Conservation (phyloP, 2,113 vertebrate species). For the Channa argus region DNA sequence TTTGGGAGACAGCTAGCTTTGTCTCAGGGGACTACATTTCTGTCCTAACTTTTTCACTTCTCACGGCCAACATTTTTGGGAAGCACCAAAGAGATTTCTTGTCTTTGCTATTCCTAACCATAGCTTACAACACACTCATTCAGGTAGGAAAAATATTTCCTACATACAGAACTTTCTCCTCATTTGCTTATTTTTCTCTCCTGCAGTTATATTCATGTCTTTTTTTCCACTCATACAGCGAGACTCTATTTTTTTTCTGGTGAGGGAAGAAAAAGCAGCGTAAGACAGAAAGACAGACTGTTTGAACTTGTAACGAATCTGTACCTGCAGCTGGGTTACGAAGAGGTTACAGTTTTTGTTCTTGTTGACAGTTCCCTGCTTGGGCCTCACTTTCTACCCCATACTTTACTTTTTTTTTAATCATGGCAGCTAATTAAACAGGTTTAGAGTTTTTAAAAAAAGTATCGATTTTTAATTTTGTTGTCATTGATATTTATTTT, state of each 20-base stretch:
- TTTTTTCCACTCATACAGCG: background rate
- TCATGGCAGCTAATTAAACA: too few relatives aligned
- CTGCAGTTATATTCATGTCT: slow-evolving; percentile 22
- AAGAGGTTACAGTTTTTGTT: background rate
- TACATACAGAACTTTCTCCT: too few relatives aligned
- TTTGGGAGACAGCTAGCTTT: slow-evolving; percentile 19
- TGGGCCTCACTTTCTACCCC: too few relatives aligned
- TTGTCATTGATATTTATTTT: too few relatives aligned
- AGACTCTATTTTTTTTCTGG: slow-evolving; percentile 4
- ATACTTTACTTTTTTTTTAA: too few relatives aligned
- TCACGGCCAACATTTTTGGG: slow-evolving; percentile 7
- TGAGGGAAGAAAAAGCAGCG: slow-evolving; percentile 5
- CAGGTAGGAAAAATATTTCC: background rate
- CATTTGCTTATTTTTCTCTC: slow-evolving; percentile 5
- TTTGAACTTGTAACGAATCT: background rate
- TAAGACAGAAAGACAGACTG: background rate
- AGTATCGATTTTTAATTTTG: too few relatives aligned
- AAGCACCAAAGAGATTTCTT: background rate
- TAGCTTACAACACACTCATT: background rate
- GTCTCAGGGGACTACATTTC: slow-evolving; percentile 8
- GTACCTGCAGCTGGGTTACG: background rate
- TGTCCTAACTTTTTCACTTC: background rate
- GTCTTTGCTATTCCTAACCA: slow-evolving; percentile 21
- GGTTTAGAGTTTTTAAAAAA: too few relatives aligned
- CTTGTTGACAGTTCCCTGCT: background rate